Evolutionary conservation across 1,140 invertebrate species (phyloP).

Genomic region (Mesaphorura yosii): DNA sequence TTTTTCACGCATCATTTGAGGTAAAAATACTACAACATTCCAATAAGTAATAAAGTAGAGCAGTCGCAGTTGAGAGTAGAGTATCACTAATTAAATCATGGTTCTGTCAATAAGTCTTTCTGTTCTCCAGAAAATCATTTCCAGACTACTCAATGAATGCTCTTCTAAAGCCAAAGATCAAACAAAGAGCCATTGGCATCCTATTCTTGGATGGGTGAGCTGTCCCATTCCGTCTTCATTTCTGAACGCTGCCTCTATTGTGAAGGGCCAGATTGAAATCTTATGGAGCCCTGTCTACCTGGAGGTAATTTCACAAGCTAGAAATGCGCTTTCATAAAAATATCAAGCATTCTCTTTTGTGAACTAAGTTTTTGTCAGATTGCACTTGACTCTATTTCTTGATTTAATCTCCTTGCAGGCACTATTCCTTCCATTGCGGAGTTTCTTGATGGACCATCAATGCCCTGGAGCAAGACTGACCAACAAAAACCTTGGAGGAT

Average conservation of each 20-base stretch:
- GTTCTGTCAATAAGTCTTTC: too few relatives aligned
- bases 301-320: too few relatives aligned
- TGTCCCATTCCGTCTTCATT: slow-evolving; percentile 17
- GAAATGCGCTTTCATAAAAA: too few relatives aligned
- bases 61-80: too few relatives aligned
- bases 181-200: slow-evolving; percentile 91
- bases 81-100: too few relatives aligned
- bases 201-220: slow-evolving; percentile 76
- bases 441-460: background rate
- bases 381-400: background rate
- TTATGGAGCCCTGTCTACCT: slow-evolving; percentile 25
- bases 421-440: background rate
- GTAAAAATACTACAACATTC: too few relatives aligned
- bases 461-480: background rate
- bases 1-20: too few relatives aligned
- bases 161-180: slow-evolving; percentile 68
- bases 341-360: too few relatives aligned
- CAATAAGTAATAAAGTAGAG: too few relatives aligned
- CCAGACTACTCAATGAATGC: slow-evolving; percentile 66
- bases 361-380: background rate
- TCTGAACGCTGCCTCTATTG: slow-evolving; percentile 12
- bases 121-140: slow-evolving; percentile 55
- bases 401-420: background rate
- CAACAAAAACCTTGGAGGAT: background rate
- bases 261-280: slow-evolving; percentile 18